phyloP scores from a whole-genome alignment of 2,888 invertebrate species.

The Spodoptera picta region DNA sequence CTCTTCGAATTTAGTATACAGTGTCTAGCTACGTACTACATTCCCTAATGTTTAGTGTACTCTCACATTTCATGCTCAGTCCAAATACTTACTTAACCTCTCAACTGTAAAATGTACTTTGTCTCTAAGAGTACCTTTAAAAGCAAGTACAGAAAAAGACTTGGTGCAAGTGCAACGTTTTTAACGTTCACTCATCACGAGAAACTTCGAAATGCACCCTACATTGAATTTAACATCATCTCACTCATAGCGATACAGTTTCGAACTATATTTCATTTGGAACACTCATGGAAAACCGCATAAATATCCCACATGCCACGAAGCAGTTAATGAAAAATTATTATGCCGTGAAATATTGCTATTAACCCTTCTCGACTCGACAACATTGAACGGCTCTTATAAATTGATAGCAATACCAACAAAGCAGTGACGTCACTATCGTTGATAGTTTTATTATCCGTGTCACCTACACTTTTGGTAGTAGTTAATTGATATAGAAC shows the following conservation, averaged over 20 bases:
- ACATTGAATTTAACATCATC: slow-evolving; percentile 6
- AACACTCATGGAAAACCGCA: slow-evolving; percentile 8
- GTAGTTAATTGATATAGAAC: slow-evolving; percentile 16
- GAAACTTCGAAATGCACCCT: slow-evolving; percentile 1
- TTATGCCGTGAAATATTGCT: slow-evolving; percentile 5
- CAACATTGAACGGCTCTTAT: neutral
- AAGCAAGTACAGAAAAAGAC: too few species aligned
- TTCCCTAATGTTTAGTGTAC: too few species aligned
- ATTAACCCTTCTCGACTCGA: slow-evolving; percentile 6
- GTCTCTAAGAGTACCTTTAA: too few species aligned
- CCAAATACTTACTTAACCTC: too few species aligned
- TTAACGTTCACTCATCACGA: neutral
- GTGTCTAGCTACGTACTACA: too few species aligned
- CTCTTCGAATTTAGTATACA: too few species aligned
- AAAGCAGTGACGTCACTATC: neutral
- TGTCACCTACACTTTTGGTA: neutral
- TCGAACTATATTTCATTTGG: slow-evolving; percentile 11
- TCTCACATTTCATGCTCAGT: too few species aligned
- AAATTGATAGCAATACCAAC: slow-evolving; percentile 1
- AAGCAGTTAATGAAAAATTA: slow-evolving; percentile 16
- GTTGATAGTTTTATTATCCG: neutral
- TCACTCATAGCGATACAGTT: neutral
- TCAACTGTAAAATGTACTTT: too few species aligned
- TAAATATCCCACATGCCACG: slow-evolving; percentile 9
- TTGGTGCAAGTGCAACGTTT: too few species aligned